These are phyloP conservation scores for Cotesia congregata DNA, from an alignment of 2,888 invertebrate species.

Conservation along the genomic window DNA sequence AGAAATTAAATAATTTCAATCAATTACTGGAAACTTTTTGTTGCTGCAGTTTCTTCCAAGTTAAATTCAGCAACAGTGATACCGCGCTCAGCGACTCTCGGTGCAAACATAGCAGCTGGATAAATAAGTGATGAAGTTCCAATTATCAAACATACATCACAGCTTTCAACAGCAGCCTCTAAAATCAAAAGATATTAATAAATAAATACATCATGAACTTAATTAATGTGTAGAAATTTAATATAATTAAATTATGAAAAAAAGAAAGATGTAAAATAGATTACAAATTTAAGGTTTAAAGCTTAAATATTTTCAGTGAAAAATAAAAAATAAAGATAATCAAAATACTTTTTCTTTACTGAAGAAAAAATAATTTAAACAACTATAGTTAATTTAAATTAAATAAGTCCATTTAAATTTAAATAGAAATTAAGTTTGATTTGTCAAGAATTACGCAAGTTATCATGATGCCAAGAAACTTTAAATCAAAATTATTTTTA, in stretches of 20 bases:
- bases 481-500: not conserved
- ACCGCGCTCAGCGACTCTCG: slow-evolving; percentile 80
- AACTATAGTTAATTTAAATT: no score
- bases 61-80: slow-evolving; percentile 85
- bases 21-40: slow-evolving; percentile 72
- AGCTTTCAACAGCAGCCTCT: slow-evolving; percentile 77
- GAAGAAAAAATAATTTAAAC: no score
- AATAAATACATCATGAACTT: slow-evolving; percentile 33
- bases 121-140: slow-evolving; percentile 91
- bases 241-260: not conserved
- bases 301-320: no score
- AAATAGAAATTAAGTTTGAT: not conserved
- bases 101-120: slow-evolving; percentile 91
- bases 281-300: no score
- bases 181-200: slow-evolving; percentile 42
- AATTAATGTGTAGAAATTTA: not conserved
- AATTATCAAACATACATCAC: slow-evolving; percentile 85
- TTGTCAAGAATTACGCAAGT: not conserved
- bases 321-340: no score
- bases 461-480: not conserved
- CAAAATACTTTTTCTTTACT: no score
- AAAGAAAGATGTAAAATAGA: no score
- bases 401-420: not conserved
- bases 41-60: slow-evolving; percentile 73
- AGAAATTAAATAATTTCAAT: slow-evolving; percentile 2